A percentile compares a stretch with the other conserved stretches of the same genome.
These are phyloP conservation scores for Dorcus hopei DNA, from an alignment of 2,888 invertebrate species.

Conservation along the genomic window DNA sequence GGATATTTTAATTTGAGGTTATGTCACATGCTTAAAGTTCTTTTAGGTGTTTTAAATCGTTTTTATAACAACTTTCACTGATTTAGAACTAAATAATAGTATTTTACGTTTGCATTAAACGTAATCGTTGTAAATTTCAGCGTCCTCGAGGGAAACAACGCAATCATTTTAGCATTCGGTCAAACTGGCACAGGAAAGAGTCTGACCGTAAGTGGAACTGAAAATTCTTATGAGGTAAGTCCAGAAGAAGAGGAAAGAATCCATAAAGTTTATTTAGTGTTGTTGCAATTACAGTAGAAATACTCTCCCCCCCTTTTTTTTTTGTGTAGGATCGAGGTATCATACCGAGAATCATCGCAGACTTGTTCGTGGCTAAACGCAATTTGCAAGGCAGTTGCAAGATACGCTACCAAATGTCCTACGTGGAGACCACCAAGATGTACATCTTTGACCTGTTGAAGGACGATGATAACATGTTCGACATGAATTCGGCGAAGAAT, in stretches of 20 bases:
- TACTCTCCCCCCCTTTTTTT: too few relatives aligned
- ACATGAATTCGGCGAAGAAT: slow-evolving; percentile 30
- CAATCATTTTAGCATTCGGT: slow-evolving; percentile 45
- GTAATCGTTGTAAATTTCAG: slow-evolving; percentile 25
- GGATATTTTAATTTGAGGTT: too few relatives aligned
- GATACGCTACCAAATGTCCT: slow-evolving; percentile 44
- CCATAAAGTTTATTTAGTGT: too few relatives aligned
- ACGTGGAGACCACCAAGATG: slow-evolving; percentile 42
- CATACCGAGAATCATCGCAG: slow-evolving; percentile 41
- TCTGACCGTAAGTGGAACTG: slow-evolving; percentile 39
- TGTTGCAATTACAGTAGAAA: too few relatives aligned
- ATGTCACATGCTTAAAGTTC: too few relatives aligned
- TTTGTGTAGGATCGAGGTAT: slow-evolving; percentile 47
- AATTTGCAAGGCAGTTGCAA: slow-evolving; percentile 33
- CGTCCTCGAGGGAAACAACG: slow-evolving; percentile 40
- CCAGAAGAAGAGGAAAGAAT: too few relatives aligned
- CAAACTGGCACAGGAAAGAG: slow-evolving; percentile 49
- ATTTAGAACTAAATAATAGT: too few relatives aligned
- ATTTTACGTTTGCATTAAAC: background rate
- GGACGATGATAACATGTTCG: slow-evolving; percentile 27
- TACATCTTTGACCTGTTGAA: slow-evolving; percentile 43
- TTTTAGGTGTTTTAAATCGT: too few relatives aligned
- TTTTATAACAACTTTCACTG: too few relatives aligned
- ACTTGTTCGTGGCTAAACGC: slow-evolving; percentile 39
- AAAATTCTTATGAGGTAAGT: slow-evolving; percentile 33